Conservation (phyloP, 2,113 vertebrate species). For the Hassar affinis region DNA sequence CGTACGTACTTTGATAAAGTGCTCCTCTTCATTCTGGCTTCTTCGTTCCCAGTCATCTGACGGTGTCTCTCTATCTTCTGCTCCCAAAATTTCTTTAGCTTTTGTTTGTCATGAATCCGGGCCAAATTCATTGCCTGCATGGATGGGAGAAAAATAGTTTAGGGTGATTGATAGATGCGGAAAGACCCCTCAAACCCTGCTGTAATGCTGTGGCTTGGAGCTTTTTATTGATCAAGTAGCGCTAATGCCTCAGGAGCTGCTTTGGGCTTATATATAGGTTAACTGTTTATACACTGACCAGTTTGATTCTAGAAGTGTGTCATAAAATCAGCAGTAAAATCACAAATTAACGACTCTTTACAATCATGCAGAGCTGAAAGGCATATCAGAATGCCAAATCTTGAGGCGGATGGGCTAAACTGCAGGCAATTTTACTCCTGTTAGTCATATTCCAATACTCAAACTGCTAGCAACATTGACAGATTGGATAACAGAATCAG, state of each 20-base stretch:
- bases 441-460: background rate
- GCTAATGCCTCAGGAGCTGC: constrained; percentile 20
- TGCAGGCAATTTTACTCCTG: background rate
- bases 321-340: background rate
- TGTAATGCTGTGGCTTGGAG: background rate
- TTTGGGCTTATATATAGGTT: constrained; percentile 10
- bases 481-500: background rate
- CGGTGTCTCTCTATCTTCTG: constrained; percentile 57
- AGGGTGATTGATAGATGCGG: constrained; percentile 8
- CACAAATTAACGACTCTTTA: background rate
- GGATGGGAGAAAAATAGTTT: constrained; percentile 27
- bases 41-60: constrained; percentile 52
- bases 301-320: background rate
- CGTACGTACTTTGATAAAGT: constrained; percentile 55
- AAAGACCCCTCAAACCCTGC: background rate
- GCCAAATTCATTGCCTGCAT: constrained; percentile 57
- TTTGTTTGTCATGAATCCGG: constrained; percentile 56
- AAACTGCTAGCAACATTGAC: background rate
- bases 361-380: background rate
- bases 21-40: constrained; percentile 53
- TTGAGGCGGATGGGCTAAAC: background rate
- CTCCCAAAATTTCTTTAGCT: constrained; percentile 58
- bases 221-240: background rate
- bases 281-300: constrained; percentile 22
- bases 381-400: background rate